Evolutionary conservation across 2,888 invertebrate species (phyloP), one percentile per base, ranked within the genome.

Genomic region (Pollenia labialis): DNA sequence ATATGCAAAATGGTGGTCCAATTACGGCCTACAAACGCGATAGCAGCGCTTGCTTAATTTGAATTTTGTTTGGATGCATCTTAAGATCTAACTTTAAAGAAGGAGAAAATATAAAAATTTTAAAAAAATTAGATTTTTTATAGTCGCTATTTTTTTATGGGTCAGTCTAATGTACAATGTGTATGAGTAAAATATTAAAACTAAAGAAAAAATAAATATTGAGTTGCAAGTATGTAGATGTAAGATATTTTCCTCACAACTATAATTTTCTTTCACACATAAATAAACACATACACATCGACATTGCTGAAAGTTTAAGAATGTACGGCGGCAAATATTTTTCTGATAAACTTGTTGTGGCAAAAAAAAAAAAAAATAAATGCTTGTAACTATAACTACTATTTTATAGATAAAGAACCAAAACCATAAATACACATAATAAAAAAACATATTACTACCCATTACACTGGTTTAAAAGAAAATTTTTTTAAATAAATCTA

Each of bases 261-360:
- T 44, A 52, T 42, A 50, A 40, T 40, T 72, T 52, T 40, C 32
- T 32, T 32, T 18, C 50, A n/a, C 42, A 46, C 48, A 2, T 23
- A 14, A 44, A 46, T 32, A 40, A 4, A 50, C 12, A 50, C 4
- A 58, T 10, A 10, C 4, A 46, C 71, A 44, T 10, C 11, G 23
- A 52, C n/a, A 62, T 44, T 32, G n/a, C 16, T 71, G 12, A 44
- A 52, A 66, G 12, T 64, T 81, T 60, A 56, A 64, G 40, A 56
- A 75, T 71, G 62, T 54, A 64, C 54, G 62, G 62, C 54, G 64
- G 76, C 56, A 83, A 71, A 76, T 76, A 46, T 58, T 76, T 77
- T 52, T 23, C 71, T 56, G 64, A 83, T 77, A 83, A 77, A 72
- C 72, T 72, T 72, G 32, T 64, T 80, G 69, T 52, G 69, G 50